phyloP scores from a whole-genome alignment of 2,113 vertebrate genomes.

The Dipodomys merriami region DNA sequence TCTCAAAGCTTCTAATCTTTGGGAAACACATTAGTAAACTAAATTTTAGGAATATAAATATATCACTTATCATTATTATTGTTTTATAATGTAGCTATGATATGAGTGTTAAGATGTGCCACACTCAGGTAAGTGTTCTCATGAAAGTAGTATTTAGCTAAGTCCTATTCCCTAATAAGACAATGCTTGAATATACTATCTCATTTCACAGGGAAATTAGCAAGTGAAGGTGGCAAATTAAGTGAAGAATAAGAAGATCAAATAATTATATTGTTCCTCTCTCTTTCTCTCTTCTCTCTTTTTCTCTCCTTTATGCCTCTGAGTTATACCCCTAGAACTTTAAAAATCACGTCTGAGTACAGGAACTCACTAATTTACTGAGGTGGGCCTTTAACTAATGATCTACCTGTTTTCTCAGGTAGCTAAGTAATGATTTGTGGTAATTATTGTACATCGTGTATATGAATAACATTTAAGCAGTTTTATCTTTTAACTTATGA shows the following conservation, averaged over 20 bases:
- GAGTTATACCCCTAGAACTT: too few species aligned
- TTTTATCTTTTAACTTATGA: neutral
- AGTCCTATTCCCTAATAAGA: slow-evolving; percentile 26
- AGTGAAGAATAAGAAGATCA: neutral
- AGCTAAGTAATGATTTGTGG: too few species aligned
- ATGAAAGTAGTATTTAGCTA: neutral
- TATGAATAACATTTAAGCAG: neutral
- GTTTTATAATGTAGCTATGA: neutral
- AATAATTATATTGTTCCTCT: neutral
- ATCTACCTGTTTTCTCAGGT: too few species aligned
- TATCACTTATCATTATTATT: neutral
- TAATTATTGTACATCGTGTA: too few species aligned
- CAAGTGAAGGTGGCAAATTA: neutral
- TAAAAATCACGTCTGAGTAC: too few species aligned
- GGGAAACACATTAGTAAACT: neutral
- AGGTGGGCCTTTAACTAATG: too few species aligned
- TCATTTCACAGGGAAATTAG: slow-evolving; percentile 4
- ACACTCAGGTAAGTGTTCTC: neutral
- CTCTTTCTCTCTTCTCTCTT: too few species aligned
- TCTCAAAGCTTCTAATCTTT: neutral
- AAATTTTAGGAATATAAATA: neutral
- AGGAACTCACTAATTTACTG: too few species aligned
- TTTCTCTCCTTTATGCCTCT: too few species aligned
- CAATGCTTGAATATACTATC: neutral
- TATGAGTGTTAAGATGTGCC: neutral